Conservation (phyloP, 2,797 vertebrate species). For the Anguilla pacifica region DNA sequence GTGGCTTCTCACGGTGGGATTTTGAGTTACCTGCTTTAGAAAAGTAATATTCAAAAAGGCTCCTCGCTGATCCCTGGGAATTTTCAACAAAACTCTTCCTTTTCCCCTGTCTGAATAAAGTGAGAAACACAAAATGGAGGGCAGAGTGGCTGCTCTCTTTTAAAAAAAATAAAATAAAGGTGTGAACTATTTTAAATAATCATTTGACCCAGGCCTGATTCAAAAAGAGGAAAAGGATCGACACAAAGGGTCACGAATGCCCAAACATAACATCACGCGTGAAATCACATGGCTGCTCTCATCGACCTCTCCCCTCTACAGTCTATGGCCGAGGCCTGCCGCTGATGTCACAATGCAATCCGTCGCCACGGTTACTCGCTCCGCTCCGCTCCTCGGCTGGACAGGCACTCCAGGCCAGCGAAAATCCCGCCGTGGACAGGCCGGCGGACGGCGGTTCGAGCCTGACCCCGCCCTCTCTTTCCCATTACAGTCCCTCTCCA, state of each 20-base stretch:
- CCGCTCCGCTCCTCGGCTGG: neutral
- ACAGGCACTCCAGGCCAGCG: neutral
- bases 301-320: neutral
- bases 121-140: no score
- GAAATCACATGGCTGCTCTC: constrained; percentile 7
- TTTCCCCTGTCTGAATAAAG: no score
- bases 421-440: constrained; percentile 5
- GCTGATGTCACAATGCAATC: neutral
- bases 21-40: no score
- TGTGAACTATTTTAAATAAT: neutral
- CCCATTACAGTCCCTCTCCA: neutral
- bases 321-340: neutral
- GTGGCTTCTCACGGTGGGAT: no score
- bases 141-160: no score
- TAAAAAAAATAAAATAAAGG: no score
- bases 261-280: neutral
- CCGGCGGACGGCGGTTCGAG: neutral
- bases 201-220: constrained; percentile 30
- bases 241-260: neutral
- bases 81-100: no score
- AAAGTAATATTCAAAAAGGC: no score
- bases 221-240: constrained; percentile 18
- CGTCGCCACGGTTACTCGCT: neutral
- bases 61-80: no score
- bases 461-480: neutral